Conservation (phyloP, 2,797 vertebrate species). For the Argentina silus region DNA sequence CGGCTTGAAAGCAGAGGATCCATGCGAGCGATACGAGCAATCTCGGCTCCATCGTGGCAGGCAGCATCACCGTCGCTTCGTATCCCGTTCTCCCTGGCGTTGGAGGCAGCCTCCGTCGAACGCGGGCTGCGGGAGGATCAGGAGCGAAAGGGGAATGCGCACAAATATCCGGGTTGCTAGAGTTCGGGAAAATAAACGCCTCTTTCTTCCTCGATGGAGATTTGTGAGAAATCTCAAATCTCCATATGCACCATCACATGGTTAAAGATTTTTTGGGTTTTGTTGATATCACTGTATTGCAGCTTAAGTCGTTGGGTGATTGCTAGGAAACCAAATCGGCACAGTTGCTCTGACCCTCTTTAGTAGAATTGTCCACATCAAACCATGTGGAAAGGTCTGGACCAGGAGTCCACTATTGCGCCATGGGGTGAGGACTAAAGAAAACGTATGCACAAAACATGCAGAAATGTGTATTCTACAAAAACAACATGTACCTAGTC, state of each 20-base stretch:
- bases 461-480: too few species aligned
- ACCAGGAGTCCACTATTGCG: constrained; percentile 13
- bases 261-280: constrained; percentile 17
- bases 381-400: constrained; percentile 34
- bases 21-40: constrained; percentile 53
- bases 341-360: constrained; percentile 33
- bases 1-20: constrained; percentile 45
- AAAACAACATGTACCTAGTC: too few species aligned
- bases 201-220: background rate
- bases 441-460: too few species aligned
- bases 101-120: constrained; percentile 41
- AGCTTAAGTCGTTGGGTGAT: constrained; percentile 10
- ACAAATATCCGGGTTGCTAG: constrained; percentile 23
- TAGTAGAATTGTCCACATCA: constrained; percentile 42
- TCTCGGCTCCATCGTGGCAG: constrained; percentile 66
- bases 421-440: background rate
- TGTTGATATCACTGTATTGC: constrained; percentile 17
- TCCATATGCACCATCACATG: background rate
- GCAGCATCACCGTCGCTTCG: constrained; percentile 56
- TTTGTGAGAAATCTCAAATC: constrained; percentile 15
- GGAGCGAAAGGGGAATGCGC: constrained; percentile 28
- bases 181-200: background rate
- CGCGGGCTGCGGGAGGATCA: constrained; percentile 47
- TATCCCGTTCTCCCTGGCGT: constrained; percentile 11
- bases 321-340: constrained; percentile 22